phyloP scores from a whole-genome alignment of 2,797 vertebrate genomes.

The Dendrocincla tyrannina region DNA sequence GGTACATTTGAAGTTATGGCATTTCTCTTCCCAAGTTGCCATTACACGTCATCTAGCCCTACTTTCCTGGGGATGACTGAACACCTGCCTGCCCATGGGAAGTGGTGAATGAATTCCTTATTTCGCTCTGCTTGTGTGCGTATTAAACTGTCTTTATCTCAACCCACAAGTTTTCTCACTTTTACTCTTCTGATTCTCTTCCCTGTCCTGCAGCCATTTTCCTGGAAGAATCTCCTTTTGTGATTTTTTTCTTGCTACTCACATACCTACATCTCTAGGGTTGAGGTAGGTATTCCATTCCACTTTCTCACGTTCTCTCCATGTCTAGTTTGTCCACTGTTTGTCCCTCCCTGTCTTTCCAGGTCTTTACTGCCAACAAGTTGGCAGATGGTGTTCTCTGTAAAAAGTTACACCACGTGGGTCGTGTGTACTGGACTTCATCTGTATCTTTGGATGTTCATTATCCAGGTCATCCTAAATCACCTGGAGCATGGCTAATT shows the following conservation, averaged over 20 bases:
- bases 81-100: not conserved
- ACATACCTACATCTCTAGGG: not conserved
- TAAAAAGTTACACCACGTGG: not conserved
- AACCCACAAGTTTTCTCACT: not conserved
- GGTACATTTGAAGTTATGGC: not conserved
- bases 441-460: not conserved
- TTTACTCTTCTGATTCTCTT: not conserved
- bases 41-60: accelerated
- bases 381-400: not conserved
- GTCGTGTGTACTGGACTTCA: not conserved
- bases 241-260: not conserved
- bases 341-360: not conserved
- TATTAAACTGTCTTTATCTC: not conserved
- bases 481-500: not conserved
- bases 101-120: not conserved
- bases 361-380: not conserved
- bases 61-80: not conserved
- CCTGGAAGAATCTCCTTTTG: not conserved
- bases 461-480: not conserved
- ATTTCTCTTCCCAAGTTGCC: not conserved
- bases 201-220: not conserved
- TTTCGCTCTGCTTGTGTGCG: not conserved
- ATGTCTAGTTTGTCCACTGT: not conserved
- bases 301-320: not conserved
- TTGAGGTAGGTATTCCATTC: not conserved